Percentiles rank a stretch among this genome's conserved stretches.
phyloP scores from a whole-genome alignment of 2,113 vertebrate genomes.

The Silurus meridionalis region DNA sequence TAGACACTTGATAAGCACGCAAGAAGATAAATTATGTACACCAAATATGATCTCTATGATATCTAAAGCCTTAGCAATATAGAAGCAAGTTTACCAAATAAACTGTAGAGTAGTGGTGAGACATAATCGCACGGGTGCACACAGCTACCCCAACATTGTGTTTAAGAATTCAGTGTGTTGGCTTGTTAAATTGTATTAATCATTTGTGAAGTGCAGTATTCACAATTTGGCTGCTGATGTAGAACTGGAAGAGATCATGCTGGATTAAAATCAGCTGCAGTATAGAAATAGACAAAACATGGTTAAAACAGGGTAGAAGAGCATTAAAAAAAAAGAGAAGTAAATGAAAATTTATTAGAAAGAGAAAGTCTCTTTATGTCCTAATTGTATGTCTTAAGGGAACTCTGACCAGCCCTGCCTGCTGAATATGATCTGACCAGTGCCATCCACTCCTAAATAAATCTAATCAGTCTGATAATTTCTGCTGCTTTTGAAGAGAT shows the following conservation, averaged over 20 bases:
- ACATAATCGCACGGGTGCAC: not conserved
- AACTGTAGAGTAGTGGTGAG: not conserved
- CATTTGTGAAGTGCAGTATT: constrained; percentile 70
- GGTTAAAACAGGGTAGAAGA: constrained; percentile 57
- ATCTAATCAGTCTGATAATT: not conserved
- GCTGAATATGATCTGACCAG: too few relatives aligned
- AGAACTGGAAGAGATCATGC: constrained; percentile 16
- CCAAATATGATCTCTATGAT: constrained; percentile 46
- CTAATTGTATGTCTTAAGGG: not conserved
- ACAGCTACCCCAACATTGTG: not conserved
- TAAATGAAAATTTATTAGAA: not conserved
- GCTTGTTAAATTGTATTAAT: constrained; percentile 62
- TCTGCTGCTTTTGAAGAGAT: not conserved
- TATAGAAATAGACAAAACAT: constrained; percentile 58
- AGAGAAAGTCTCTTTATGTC: not conserved
- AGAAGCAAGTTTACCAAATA: not conserved
- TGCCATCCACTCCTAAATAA: too few relatives aligned
- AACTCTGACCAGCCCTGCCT: too few relatives aligned
- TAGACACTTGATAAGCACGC: constrained; percentile 40
- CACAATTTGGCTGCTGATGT: constrained; percentile 59
- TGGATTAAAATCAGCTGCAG: constrained; percentile 41
- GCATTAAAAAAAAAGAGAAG: constrained; percentile 11
- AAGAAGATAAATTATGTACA: constrained; percentile 52
- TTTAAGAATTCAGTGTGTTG: constrained; percentile 50
- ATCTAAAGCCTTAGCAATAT: constrained; percentile 7